phyloP scores from a whole-genome alignment of 2,888 invertebrate genomes.

The Melangyna quadrimaculata region DNA sequence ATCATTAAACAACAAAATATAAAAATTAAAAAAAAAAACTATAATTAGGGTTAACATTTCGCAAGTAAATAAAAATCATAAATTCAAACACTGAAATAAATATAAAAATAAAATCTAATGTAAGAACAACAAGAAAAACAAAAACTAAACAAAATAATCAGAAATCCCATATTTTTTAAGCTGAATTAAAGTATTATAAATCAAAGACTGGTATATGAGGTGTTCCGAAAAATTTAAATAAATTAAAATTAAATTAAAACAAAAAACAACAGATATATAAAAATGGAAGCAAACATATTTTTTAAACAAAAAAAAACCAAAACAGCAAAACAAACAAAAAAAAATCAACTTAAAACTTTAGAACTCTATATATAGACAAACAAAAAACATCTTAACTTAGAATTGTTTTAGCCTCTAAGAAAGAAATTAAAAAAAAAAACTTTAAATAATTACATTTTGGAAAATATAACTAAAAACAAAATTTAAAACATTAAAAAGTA shows the following conservation, averaged over 20 bases:
- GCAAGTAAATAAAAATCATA: constrained; percentile 37
- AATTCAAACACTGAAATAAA: constrained; percentile 62
- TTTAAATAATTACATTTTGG: constrained; percentile 31
- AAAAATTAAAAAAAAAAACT: constrained; percentile 7
- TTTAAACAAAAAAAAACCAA: constrained; percentile 42
- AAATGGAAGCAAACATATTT: constrained; percentile 55
- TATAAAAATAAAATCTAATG: constrained; percentile 40
- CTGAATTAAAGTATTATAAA: constrained; percentile 76
- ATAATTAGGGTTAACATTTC: constrained; percentile 61
- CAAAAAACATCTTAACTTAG: constrained; percentile 46
- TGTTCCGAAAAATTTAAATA: constrained; percentile 80
- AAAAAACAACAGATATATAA: constrained; percentile 54
- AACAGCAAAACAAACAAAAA: constrained; percentile 54
- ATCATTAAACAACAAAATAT: constrained; percentile 27
- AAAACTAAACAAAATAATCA: constrained; percentile 12
- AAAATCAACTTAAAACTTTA: constrained; percentile 63
- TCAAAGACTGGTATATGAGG: constrained; percentile 81
- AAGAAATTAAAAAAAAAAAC: constrained; percentile 17
- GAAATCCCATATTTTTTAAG: constrained; percentile 71
- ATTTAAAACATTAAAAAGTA: constrained; percentile 23
- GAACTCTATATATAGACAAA: constrained; percentile 48
- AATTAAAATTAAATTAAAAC: constrained; percentile 67
- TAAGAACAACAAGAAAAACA: constrained; percentile 71
- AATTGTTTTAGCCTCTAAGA: constrained; percentile 65
- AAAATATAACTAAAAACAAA: constrained; percentile 15